Base-by-base conservation (phyloP, 1,140 invertebrate genomes). In the Drosophila rhopaloa region DNA sequence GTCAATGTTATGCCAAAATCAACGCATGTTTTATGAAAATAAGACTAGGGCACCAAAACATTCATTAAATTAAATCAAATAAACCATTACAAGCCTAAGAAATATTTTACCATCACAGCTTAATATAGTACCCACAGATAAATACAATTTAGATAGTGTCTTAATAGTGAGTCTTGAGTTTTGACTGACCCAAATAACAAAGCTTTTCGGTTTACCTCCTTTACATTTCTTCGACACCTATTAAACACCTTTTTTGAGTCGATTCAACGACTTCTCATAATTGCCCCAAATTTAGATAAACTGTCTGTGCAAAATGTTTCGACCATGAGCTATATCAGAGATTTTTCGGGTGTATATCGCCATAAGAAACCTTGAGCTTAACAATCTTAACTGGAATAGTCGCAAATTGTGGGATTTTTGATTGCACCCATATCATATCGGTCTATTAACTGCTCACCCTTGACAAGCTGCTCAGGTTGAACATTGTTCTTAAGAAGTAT, bases 201-300 rank as follows among this genome's bases (percentile, higher is more conserved):
- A 27, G 41, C 29, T 27, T 13, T 10, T 58, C 1, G 16, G 16
- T 16, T 16, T 16, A 16, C 16, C 16, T 11, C 13, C 32, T 16
- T 47, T 55, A 38, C 32, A 44, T 70, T 70, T 70, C 29, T 63
- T 63, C 16, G 29, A 67, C 16, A 63, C 16, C 46, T 63, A 13
- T 24, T 43, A 13, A 11, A 43, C 46, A 32, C 13, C 37, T 35
- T 24, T 46, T 13, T 11, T 4, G 32, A 50, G 13, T 40, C 46
- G 5, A 40, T 40, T 50, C 8, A 27, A 43, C 32, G 32, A 32
- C 24, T 37, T 13, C 40, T 9, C 13, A 35, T 41, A 55, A 71
- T 71, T 57, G 67, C 44, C 67, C 63, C 37, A 71, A 57, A 71
- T 71, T 58, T 50, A 71, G 67, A 71, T 71, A 71, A 71, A 71